A percentile compares a stretch with the other conserved stretches of the same genome.
Conservation (phyloP, 2,797 vertebrate species). For the Myoxocephalus aenaeus region DNA sequence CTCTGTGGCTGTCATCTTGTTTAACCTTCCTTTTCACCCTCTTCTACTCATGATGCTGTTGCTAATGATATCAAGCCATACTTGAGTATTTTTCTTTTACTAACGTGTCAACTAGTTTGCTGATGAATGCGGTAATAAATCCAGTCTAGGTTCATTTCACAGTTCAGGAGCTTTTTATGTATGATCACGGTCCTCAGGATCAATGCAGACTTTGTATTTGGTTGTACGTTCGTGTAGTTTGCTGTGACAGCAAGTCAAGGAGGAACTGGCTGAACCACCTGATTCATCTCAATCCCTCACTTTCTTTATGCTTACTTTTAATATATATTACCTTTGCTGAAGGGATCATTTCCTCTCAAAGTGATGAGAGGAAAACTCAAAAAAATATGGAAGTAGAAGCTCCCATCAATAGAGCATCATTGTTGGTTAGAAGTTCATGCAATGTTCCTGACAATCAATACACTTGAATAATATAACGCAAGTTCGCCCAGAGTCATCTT, state of each 20-base stretch:
- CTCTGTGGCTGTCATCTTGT: slow-evolving; percentile 26
- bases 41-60: slow-evolving; percentile 40
- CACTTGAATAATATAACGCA: not conserved
- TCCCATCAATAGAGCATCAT: not conserved
- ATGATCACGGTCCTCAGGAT: not conserved
- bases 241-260: not conserved
- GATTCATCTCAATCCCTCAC: not conserved
- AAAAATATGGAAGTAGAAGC: not conserved
- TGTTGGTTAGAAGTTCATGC: not conserved
- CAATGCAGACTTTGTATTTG: not conserved
- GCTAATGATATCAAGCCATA: slow-evolving; percentile 34
- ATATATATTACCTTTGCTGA: too few species aligned
- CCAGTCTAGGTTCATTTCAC: slow-evolving; percentile 10
- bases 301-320: not conserved
- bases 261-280: not conserved
- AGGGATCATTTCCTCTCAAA: not conserved
- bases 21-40: slow-evolving; percentile 43
- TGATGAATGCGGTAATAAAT: slow-evolving; percentile 9
- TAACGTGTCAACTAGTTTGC: slow-evolving; percentile 54
- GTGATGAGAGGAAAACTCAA: not conserved
- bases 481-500: not conserved
- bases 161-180: not conserved
- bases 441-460: not conserved
- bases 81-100: slow-evolving; percentile 16
- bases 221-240: not conserved